These are phyloP conservation scores for Pelosia muscerda DNA, from an alignment of 2,888 invertebrate species.

Conservation along the genomic window DNA sequence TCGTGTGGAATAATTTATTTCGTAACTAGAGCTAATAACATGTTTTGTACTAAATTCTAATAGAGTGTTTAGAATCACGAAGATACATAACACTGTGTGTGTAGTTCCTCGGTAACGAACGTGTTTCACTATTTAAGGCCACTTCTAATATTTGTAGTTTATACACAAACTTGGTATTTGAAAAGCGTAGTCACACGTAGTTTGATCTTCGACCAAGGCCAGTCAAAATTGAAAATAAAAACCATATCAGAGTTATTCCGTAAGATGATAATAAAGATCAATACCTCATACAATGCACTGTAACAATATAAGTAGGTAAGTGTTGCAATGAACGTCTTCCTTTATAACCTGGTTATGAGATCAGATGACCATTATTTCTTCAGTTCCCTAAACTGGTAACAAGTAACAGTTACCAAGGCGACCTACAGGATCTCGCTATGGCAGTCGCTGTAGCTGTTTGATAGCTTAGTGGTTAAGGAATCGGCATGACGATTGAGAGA, in stretches of 20 bases:
- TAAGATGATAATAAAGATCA: background rate
- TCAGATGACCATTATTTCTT: no score
- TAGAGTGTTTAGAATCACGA: background rate
- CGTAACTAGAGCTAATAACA: background rate
- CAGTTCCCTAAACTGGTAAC: no score
- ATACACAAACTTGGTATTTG: slow-evolving; percentile 1
- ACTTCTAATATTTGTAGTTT: background rate
- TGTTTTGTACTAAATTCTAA: background rate
- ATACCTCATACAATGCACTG: no score
- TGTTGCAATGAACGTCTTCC: no score
- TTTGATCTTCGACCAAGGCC: background rate
- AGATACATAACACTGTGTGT: background rate
- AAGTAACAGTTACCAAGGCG: no score
- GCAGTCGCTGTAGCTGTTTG: no score
- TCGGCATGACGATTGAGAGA: no score
- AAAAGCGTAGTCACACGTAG: background rate
- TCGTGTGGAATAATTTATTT: background rate
- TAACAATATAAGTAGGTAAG: background rate
- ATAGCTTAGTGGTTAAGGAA: no score
- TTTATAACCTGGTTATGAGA: no score
- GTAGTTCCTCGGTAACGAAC: background rate
- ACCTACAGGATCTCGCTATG: no score
- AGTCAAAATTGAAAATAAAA: background rate
- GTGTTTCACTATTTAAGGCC: slow-evolving; percentile 4
- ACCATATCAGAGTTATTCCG: no score